These are phyloP conservation scores for Coelopa pilipes DNA, from an alignment of 2,888 invertebrate genomes.

Conservation along the genomic window DNA sequence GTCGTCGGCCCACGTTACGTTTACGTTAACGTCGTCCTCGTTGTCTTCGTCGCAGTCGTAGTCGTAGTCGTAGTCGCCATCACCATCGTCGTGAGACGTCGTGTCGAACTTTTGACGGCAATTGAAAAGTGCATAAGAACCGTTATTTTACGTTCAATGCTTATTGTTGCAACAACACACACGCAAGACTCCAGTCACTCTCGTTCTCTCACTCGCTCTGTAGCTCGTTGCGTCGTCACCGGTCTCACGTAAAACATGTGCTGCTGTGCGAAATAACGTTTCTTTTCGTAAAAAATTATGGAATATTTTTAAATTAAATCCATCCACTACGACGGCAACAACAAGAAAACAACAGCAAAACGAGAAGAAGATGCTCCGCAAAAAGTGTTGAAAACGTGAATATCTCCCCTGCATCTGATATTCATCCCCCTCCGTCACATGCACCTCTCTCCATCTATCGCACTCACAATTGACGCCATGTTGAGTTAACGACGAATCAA, in stretches of 20 bases:
- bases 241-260: conserved; percentile 45
- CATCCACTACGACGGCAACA: background rate
- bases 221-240: background rate
- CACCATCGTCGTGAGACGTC: background rate
- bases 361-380: conserved; percentile 19
- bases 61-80: background rate
- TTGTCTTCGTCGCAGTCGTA: background rate
- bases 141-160: conserved; percentile 31
- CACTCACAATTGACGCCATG: conserved; percentile 8
- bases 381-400: conserved; percentile 29
- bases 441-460: background rate
- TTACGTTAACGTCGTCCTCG: background rate
- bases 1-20: conserved; percentile 7
- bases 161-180: background rate
- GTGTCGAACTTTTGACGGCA: conserved; percentile 1
- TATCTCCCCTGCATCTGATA: background rate
- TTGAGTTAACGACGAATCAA: conserved; percentile 20
- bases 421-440: background rate
- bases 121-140: conserved; percentile 19
- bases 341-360: background rate
- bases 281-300: conserved; percentile 32
- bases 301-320: conserved; percentile 10
- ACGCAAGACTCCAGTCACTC: background rate
- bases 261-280: conserved; percentile 41
- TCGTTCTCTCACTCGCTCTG: background rate